phyloP scores from a whole-genome alignment of 2,797 vertebrate genomes.

The Nyctalus aviator region DNA sequence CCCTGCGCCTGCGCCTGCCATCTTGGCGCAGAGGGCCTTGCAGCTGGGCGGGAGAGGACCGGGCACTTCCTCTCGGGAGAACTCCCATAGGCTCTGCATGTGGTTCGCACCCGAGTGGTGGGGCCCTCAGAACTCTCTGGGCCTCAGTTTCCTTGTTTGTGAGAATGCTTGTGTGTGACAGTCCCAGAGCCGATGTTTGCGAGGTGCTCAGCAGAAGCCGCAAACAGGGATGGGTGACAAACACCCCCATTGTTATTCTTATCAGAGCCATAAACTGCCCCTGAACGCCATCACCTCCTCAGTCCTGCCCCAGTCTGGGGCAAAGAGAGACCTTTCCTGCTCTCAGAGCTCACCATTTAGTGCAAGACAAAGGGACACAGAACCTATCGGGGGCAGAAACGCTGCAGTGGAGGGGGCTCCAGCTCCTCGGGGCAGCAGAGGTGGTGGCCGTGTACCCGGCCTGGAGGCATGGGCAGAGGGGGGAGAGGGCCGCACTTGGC shows the following conservation, averaged over 20 bases:
- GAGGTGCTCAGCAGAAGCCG: neutral
- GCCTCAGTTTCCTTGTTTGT: neutral
- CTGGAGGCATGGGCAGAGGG: neutral
- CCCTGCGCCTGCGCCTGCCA: rapidly evolving
- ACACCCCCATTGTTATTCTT: neutral
- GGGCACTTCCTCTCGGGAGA: neutral
- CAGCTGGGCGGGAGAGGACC: neutral
- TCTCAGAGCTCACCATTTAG: neutral
- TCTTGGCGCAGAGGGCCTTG: neutral
- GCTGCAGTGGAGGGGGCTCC: neutral
- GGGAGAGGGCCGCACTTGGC: neutral
- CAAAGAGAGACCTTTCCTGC: neutral
- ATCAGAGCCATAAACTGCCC: neutral
- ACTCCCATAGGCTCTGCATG: neutral
- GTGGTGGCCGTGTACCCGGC: neutral
- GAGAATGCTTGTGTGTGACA: neutral
- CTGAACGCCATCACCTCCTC: neutral
- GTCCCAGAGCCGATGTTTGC: neutral
- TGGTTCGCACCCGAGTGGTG: neutral
- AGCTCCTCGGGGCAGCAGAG: neutral
- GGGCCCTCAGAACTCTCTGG: neutral
- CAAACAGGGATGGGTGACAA: neutral
- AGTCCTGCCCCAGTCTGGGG: neutral
- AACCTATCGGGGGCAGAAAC: neutral
- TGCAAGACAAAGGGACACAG: too few species aligned